These are phyloP conservation scores for Leptobrachium ailaonicum DNA, from an alignment of 2,113 vertebrate genomes.

Conservation along the genomic window DNA sequence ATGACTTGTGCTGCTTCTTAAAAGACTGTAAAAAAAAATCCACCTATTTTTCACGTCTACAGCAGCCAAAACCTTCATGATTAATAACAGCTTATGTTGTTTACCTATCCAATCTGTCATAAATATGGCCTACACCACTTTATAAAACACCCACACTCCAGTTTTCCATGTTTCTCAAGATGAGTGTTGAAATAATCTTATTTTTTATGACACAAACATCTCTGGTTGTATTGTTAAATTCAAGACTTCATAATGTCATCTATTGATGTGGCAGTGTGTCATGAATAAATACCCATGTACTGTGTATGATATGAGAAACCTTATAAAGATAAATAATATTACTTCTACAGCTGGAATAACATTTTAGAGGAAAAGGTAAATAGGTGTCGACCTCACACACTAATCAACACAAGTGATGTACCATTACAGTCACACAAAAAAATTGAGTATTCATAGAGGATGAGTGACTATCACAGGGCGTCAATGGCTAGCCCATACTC, in stretches of 20 bases:
- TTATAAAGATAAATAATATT: too few relatives aligned
- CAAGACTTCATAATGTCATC: background rate
- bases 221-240: background rate
- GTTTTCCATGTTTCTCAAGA: background rate
- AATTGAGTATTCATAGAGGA: too few relatives aligned
- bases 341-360: too few relatives aligned
- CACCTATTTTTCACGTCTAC: background rate
- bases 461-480: too few relatives aligned
- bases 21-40: background rate
- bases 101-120: background rate
- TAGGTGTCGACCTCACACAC: too few relatives aligned
- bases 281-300: too few relatives aligned
- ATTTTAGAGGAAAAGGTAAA: too few relatives aligned
- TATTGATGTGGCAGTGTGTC: background rate
- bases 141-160: background rate
- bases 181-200: background rate
- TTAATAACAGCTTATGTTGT: slow-evolving; percentile 6
- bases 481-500: too few relatives aligned
- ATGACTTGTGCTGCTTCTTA: background rate
- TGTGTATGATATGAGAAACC: too few relatives aligned
- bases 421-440: too few relatives aligned
- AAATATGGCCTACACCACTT: background rate
- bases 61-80: background rate
- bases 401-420: too few relatives aligned
- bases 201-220: background rate